Base-by-base conservation (phyloP, 2,113 vertebrate genomes). In the Chitala chitala region DNA sequence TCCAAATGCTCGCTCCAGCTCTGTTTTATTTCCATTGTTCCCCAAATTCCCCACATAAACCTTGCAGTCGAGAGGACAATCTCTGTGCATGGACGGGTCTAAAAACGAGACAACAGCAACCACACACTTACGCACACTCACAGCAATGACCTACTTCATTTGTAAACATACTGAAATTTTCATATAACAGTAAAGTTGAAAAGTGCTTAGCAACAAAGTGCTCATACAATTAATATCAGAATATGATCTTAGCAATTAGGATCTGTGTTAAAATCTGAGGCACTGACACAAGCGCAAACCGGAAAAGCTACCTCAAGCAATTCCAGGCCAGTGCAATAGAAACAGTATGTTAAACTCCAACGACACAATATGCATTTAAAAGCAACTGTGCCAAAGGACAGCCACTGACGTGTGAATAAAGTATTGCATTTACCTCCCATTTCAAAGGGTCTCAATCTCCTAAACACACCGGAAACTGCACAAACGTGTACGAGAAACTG, bases 1-100 rank as follows among this genome's bases (percentile, higher is more conserved):
- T 78, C 97, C 96, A 76, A 98, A 99, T 1, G 96, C 89, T 70
- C 95, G 84, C 78, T 99, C 97, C 80, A 99, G 73, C 79, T 99
- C 97, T 0, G 97, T 98, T 82, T 99, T 99, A 89, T 99, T 99
- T 74, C 97, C 97, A 92, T 98, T 99, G 80, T 96, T 99, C 29
- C 97, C 97, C 82, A 99, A 89, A 84, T 99, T 99, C 76, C 97
- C 97, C 75, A 99, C 97, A 1, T 99, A 99, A 79, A 99, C 96
- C 81, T 99, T 99, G 84, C 97, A 99, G 86, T 99, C 97, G 75
- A 99, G 89, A 0, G 97, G 97, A 87, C 97, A 99, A 80, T 98
- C 97, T 75, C 96, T 94, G 90, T 99, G 95, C 97, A 99, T 98
- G 74, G 82, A 90, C 92, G 87, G 58, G 81, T 80, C 89, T 90